Percentiles rank a stretch among this genome's conserved stretches.
Evolutionary conservation across 2,888 invertebrate species (phyloP).

Genomic region (Nebria brevicollis): DNA sequence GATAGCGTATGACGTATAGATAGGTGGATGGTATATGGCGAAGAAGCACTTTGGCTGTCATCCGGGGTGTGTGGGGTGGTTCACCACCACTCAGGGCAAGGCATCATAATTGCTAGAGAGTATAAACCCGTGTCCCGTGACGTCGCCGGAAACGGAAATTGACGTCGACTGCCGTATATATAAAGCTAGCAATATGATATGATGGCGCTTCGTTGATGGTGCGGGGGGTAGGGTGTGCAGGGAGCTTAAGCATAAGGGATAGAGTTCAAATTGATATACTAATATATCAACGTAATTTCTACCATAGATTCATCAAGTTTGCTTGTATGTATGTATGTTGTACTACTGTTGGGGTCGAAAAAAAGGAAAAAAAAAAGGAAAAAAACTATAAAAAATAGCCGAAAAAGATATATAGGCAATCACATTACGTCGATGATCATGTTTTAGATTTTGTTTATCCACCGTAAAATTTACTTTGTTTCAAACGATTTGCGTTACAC

Average conservation of each 20-base stretch:
- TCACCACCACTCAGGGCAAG: constrained; percentile 24
- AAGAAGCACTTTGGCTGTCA: constrained; percentile 6
- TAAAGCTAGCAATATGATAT: constrained; percentile 56
- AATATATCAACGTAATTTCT: constrained; percentile 35
- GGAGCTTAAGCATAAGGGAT: constrained; percentile 5
- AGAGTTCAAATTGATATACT: constrained; percentile 34
- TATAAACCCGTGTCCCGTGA: constrained; percentile 64
- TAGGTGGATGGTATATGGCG: neutral
- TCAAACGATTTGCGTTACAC: neutral
- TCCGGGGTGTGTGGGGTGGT: constrained; percentile 11
- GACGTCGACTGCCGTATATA: constrained; percentile 63
- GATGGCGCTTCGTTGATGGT: neutral
- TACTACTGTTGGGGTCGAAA: neutral
- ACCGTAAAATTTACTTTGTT: constrained; percentile 1
- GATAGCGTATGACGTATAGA: neutral
- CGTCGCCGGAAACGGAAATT: constrained; percentile 64
- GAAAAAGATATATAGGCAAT: neutral
- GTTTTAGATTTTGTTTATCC: neutral
- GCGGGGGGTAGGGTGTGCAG: neutral
- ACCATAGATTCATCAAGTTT: constrained; percentile 1
- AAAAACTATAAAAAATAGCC: neutral
- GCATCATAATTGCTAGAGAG: constrained; percentile 61
- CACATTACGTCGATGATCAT: neutral
- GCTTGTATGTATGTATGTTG: too few relatives aligned
- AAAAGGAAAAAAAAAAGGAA: neutral